Evolutionary conservation across 1,140 invertebrate species (phyloP).

Genomic region (Lasioglossum albipes): DNA sequence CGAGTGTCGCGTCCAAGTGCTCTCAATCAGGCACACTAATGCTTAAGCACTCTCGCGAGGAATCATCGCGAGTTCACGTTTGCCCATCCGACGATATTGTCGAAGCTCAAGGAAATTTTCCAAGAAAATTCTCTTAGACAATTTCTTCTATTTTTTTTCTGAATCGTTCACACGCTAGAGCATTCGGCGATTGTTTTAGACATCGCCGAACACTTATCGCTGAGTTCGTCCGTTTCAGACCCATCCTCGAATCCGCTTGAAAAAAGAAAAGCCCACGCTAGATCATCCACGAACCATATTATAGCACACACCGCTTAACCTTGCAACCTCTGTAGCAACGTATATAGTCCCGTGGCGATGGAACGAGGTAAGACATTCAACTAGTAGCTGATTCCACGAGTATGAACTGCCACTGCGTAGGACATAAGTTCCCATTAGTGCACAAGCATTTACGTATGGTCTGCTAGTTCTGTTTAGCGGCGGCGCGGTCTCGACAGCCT

Average conservation of each 20-base stretch:
- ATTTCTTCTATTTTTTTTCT: background rate
- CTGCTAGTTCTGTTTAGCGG: conserved; percentile 38
- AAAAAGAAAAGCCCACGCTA: background rate
- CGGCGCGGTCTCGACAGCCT: conserved; percentile 15
- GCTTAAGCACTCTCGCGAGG: conserved; percentile 7
- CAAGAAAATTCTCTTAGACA: background rate
- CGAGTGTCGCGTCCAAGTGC: no score
- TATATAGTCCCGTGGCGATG: conserved; percentile 25
- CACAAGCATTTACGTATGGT: conserved; percentile 33
- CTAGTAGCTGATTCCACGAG: conserved; percentile 42
- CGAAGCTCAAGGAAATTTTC: conserved; percentile 4
- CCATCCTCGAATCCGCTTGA: no score
- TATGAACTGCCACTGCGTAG: conserved; percentile 35
- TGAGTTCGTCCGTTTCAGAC: background rate
- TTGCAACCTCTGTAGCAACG: conserved; percentile 26
- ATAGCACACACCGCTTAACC: conserved; percentile 11
- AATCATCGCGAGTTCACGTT: conserved; percentile 25
- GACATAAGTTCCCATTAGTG: conserved; percentile 38
- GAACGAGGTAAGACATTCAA: conserved; percentile 47
- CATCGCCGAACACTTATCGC: background rate
- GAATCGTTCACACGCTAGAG: background rate
- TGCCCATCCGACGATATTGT: no score
- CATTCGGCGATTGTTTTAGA: background rate
- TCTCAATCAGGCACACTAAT: no score
- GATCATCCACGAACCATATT: background rate